These are phyloP conservation scores for Rhinoptilus africanus DNA, from an alignment of 2,113 vertebrate species.

Conservation along the genomic window DNA sequence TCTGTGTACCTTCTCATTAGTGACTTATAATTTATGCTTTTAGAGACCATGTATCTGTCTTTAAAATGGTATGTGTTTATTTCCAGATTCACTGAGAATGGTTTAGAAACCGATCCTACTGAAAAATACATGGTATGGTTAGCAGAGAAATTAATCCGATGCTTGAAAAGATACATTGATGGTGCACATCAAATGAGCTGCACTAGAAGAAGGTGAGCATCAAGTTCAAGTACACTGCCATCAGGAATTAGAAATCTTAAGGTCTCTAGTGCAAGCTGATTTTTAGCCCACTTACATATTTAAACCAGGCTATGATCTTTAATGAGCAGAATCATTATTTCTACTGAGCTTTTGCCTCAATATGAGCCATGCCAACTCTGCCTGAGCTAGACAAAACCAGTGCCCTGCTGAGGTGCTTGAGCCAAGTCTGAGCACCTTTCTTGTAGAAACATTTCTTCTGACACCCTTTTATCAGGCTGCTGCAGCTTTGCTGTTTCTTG, in stretches of 20 bases:
- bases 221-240: too few relatives aligned
- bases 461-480: not conserved
- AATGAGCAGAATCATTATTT: not conserved
- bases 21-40: not conserved
- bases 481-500: not conserved
- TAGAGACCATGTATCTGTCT: not conserved
- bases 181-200: not conserved
- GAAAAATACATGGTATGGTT: not conserved
- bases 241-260: not conserved
- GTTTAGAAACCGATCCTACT: not conserved
- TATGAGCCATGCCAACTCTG: not conserved
- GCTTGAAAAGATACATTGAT: not conserved
- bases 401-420: not conserved
- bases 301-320: not conserved
- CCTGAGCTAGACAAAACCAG: not conserved
- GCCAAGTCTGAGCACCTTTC: not conserved
- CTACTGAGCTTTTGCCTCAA: not conserved
- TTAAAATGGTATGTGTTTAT: not conserved
- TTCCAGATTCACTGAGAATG: not conserved
- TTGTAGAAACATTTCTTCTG: not conserved
- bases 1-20: not conserved
- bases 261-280: not conserved
- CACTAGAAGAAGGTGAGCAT: not conserved
- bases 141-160: not conserved
- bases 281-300: not conserved